These are phyloP conservation scores for Bos taurus DNA, from an alignment of 2,113 vertebrate species.

Conservation along the genomic window DNA sequence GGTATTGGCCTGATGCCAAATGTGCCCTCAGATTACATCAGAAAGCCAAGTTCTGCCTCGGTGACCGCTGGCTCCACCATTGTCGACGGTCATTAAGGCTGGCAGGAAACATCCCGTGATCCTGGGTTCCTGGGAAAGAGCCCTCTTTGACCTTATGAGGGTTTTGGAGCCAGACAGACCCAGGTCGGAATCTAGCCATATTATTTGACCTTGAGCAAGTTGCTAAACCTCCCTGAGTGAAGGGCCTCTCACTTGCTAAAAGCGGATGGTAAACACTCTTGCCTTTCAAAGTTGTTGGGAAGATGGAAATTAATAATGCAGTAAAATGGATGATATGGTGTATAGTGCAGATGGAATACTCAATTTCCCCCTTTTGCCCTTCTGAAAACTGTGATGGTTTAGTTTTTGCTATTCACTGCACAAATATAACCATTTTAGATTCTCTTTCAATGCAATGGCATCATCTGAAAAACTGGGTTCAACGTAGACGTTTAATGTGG, in stretches of 20 bases:
- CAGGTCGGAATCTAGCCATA: background rate
- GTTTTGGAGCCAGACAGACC: background rate
- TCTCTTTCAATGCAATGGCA: background rate
- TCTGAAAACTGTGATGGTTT: background rate
- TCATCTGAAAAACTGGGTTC: background rate
- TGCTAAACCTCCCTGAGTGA: background rate
- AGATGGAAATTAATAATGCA: background rate
- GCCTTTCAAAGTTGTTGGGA: background rate
- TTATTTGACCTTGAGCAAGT: background rate
- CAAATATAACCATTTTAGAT: background rate
- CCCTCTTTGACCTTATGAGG: background rate
- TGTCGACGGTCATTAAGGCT: background rate
- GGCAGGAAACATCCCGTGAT: background rate
- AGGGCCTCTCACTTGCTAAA: background rate
- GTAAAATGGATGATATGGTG: background rate
- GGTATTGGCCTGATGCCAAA: background rate
- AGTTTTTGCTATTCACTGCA: background rate
- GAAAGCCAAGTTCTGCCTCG: background rate
- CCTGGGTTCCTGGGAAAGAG: background rate
- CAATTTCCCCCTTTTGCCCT: background rate
- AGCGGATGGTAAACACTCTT: background rate
- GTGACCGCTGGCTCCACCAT: background rate
- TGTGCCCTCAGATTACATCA: background rate
- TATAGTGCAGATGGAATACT: background rate
- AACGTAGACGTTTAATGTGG: background rate